Base-by-base conservation (phyloP, 2,888 invertebrate species). In the Agonum fuliginosum region DNA sequence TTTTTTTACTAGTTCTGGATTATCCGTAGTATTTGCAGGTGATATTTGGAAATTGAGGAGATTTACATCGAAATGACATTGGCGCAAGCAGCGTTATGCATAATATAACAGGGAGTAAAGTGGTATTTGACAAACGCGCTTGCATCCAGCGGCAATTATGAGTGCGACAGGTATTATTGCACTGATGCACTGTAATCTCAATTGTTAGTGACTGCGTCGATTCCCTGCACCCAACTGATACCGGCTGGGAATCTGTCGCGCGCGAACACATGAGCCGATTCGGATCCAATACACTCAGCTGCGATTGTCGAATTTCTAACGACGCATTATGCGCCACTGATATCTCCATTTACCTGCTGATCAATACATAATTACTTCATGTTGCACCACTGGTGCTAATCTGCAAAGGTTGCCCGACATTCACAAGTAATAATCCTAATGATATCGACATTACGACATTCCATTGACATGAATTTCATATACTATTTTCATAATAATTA, bases 91-190 rank as follows among this genome's bases (percentile, higher is more conserved):
- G 37, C 19, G 41, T 37, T 67, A 67, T 71, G 48, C 46, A 70
- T 70, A 22, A 8, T 41, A 27, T 30, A 48, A 46, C 48, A 48
- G 24, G 27, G 48, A 48, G 46, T 46, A 30, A 48, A 71, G 70
- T 46, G 70, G 70, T 30, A 71, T 71, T 71, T 71, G 70, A 30
- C 70, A 71, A 71, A 71, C 30, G 70, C 48, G 30, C 27, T 24
- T 54, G 22, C 43, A 46, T 30, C 30, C 48, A 30, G 17, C 20
- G 1, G 70, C 48, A 71, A 71, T 71, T 48, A 71, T 71, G 30
- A 46, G 46, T 46, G 30, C 46, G 19, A 6, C 30, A 46, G 43
- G 70, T 70, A 46, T 70, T 46, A 70, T 70, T 70, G 24, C 70
- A 46, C 70, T 30, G 58, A 58, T 48, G 27, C 58, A 30, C 58